Percentiles rank a stretch among this genome's conserved stretches.
Conservation (phyloP, 2,113 vertebrate species). For the Paradoxurus hermaphroditus region DNA sequence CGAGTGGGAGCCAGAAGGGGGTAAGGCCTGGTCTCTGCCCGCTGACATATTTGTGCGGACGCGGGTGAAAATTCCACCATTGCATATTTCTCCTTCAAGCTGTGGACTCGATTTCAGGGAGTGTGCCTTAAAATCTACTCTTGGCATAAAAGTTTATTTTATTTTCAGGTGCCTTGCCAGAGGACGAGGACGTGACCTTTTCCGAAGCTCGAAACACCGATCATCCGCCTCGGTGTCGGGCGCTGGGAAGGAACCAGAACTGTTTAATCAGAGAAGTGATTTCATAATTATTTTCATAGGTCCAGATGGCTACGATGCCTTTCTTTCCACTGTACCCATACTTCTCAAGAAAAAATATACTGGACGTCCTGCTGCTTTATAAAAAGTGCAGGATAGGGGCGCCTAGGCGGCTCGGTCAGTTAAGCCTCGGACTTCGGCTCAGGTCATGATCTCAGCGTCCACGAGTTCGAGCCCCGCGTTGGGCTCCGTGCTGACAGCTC, state of each 20-base stretch:
- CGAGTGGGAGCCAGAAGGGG: not conserved
- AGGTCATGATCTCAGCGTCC: too few species aligned
- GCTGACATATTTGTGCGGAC: not conserved
- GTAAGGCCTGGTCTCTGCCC: not conserved
- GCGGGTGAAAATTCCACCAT: not conserved
- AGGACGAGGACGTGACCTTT: slow-evolving; percentile 38
- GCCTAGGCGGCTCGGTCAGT: too few species aligned
- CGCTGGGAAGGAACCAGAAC: slow-evolving; percentile 44
- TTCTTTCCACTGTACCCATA: not conserved
- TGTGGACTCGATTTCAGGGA: not conserved
- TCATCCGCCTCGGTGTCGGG: not conserved
- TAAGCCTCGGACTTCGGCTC: too few species aligned
- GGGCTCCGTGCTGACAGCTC: too few species aligned
- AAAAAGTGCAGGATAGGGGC: not conserved
- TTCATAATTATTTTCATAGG: slow-evolving; percentile 56
- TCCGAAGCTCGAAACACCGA: not conserved
- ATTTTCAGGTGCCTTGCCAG: slow-evolving; percentile 24
- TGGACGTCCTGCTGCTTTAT: not conserved
- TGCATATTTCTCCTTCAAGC: slow-evolving; percentile 20
- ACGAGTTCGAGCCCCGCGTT: too few species aligned
- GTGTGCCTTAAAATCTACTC: slow-evolving; percentile 1
- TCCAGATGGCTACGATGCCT: not conserved
- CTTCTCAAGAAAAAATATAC: not conserved
- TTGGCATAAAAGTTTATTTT: slow-evolving; percentile 35
- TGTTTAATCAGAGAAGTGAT: slow-evolving; percentile 35